Evolutionary conservation across 2,113 vertebrate genomes (phyloP), one percentile per base, ranked within the genome.

Genomic region (Protobothrops mucrosquamatus): DNA sequence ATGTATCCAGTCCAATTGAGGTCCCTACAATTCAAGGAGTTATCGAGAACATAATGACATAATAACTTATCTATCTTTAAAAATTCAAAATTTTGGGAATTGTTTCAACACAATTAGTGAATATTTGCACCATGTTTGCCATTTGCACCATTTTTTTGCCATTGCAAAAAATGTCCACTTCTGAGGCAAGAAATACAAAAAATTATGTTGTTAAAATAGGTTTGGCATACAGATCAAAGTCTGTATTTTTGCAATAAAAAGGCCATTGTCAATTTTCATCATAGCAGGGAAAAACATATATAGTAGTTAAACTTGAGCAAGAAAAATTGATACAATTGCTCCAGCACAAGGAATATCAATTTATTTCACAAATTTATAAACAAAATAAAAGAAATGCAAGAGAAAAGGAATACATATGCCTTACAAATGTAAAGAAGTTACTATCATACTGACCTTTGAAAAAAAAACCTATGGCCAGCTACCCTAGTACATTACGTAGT

Each of bases 371-470:
- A 85, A 57, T 91, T 48, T 57, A 85, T 91, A 55, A 69, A 46
- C 22, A 87, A 87, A 56, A 59, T n/a, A 51, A 59, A 61, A 59
- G 43, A 56, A 24, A 11, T 55, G 46, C 51, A 48, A 87, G 91
- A 51, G 59, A 12, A n/a, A 89, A 93, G 48, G 89, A 93, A 92
- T 0, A 15, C 87, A 57, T 87, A 85, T 93, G 57, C 34, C 29
- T 90, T 94, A 93, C 57, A 91, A 94, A 93, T 18, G 2, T 46
- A 95, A 89, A n/a, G 61, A 59, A 91, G 20, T 2, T 57, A 29
- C 92, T 95, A 94, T 95, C 93, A 61, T 20, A 93, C 61, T 94
- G 46, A 88, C 2, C 10, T 59, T 95, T 95, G 56, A 92, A 91
- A 94, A 51, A 94, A 57, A 39, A 39, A 39, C 1, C 24, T 88